Evolutionary conservation across 2,113 vertebrate species (phyloP).

Genomic region (Muntiacus muntjak): DNA sequence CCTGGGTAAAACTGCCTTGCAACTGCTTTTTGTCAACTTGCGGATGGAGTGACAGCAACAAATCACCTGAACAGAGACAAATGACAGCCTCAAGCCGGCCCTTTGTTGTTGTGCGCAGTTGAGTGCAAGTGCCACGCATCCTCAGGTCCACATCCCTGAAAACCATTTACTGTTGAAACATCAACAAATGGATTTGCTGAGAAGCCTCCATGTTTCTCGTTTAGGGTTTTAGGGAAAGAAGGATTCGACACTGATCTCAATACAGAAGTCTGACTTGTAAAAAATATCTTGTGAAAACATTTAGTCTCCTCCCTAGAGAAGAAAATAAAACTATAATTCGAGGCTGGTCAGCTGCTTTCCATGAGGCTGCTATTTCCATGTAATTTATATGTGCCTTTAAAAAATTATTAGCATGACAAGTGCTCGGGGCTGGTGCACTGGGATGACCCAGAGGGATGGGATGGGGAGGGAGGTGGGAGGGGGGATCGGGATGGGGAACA

Average conservation of each 20-base stretch:
- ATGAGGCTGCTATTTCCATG: conserved; percentile 34
- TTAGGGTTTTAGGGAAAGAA: conserved; percentile 2
- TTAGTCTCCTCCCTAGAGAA: conserved; percentile 39
- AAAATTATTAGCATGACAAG: conserved; percentile 59
- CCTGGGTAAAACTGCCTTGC: conserved; percentile 49
- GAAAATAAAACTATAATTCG: conserved; percentile 59
- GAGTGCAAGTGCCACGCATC: conserved; percentile 56
- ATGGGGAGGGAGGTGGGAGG: too few relatives aligned
- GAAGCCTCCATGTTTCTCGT: conserved; percentile 38
- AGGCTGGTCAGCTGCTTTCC: background rate
- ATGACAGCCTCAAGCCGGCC: conserved; percentile 72
- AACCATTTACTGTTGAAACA: conserved; percentile 31
- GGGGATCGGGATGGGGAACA: too few relatives aligned
- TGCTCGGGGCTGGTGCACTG: too few relatives aligned
- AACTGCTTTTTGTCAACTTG: conserved; percentile 75
- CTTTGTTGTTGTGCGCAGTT: conserved; percentile 35
- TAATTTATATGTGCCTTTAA: conserved; percentile 68
- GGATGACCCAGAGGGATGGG: too few relatives aligned
- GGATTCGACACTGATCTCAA: background rate
- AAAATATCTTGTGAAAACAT: background rate
- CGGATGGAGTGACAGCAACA: conserved; percentile 71
- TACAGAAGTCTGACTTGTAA: background rate
- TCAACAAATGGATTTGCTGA: background rate
- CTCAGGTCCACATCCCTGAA: background rate
- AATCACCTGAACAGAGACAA: conserved; percentile 63